phyloP scores from a whole-genome alignment of 1,140 invertebrate species.

The Macrobrachium nipponense region DNA sequence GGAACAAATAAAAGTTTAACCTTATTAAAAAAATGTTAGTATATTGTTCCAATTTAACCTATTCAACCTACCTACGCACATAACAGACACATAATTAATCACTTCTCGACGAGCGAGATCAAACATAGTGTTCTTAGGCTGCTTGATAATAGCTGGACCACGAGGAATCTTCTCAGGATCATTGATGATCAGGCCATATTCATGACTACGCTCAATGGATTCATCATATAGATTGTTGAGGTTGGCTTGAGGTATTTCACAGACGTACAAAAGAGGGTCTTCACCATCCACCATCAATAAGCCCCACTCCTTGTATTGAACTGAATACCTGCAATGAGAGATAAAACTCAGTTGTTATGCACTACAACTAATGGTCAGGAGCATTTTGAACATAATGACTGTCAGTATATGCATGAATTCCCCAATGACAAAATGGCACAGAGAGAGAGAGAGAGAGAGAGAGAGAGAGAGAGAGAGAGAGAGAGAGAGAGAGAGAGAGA shows the following conservation, averaged over 20 bases:
- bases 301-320: conserved; percentile 79
- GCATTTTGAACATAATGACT: background rate
- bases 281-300: conserved; percentile 82
- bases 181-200: conserved; percentile 82
- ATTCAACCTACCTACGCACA: conserved; percentile 68
- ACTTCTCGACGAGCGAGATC: conserved; percentile 80
- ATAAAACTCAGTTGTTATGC: background rate
- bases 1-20: background rate
- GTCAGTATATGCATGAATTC: conserved; percentile 3
- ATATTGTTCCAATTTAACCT: background rate
- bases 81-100: conserved; percentile 81
- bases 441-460: background rate
- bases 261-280: conserved; percentile 85
- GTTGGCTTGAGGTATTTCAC: conserved; percentile 81
- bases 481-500: no score
- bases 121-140: conserved; percentile 85
- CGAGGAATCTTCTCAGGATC: conserved; percentile 84
- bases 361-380: background rate
- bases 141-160: conserved; percentile 88
- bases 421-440: background rate
- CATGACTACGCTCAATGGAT: conserved; percentile 80
- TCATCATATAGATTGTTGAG: conserved; percentile 74
- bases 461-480: background rate
- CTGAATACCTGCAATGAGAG: conserved; percentile 65
- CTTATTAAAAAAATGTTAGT: no score